These are phyloP conservation scores for Gryon sp. DNA, from an alignment of 1,140 invertebrate genomes.

Conservation along the genomic window DNA sequence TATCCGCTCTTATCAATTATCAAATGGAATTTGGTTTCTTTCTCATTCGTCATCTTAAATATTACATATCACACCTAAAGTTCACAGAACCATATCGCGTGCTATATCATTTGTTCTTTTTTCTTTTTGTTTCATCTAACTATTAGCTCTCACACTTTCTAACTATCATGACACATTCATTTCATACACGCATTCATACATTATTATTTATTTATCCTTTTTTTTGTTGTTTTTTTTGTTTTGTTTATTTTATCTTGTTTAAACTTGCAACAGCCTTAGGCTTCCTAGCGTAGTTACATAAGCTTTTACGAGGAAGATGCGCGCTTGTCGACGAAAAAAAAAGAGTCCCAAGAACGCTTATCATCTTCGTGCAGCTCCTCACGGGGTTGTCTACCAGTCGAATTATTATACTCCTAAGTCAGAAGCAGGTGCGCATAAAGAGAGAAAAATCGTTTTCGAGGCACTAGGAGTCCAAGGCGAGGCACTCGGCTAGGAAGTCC, in stretches of 20 bases:
- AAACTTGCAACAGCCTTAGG: constrained; percentile 55
- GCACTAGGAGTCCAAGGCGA: constrained; percentile 86
- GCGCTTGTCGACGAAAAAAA: constrained; percentile 41
- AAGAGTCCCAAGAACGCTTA: constrained; percentile 22
- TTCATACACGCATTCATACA: constrained; percentile 18
- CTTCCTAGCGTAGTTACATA: constrained; percentile 53
- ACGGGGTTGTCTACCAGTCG: constrained; percentile 50
- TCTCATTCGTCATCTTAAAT: constrained; percentile 41
- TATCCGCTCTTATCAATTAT: constrained; percentile 10
- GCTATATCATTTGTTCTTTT: constrained; percentile 35
- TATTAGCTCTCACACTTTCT: constrained; percentile 12
- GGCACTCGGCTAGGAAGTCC: constrained; percentile 90
- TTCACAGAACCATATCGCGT: constrained; percentile 43
- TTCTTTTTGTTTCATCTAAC: constrained; percentile 25
- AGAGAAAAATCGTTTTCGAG: constrained; percentile 76
- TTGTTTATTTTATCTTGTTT: constrained; percentile 35
- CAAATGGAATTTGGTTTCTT: constrained; percentile 33
- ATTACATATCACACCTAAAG: constrained; percentile 56
- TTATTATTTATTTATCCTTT: constrained; percentile 1
- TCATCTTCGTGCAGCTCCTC: constrained; percentile 28
- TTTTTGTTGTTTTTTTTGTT: constrained; percentile 20
- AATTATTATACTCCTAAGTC: constrained; percentile 54
- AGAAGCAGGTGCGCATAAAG: constrained; percentile 73
- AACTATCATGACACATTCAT: neutral
- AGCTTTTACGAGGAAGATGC: constrained; percentile 46